Base-by-base conservation (phyloP, 2,888 invertebrate genomes). In the Lepeophtheirus nordmannii region DNA sequence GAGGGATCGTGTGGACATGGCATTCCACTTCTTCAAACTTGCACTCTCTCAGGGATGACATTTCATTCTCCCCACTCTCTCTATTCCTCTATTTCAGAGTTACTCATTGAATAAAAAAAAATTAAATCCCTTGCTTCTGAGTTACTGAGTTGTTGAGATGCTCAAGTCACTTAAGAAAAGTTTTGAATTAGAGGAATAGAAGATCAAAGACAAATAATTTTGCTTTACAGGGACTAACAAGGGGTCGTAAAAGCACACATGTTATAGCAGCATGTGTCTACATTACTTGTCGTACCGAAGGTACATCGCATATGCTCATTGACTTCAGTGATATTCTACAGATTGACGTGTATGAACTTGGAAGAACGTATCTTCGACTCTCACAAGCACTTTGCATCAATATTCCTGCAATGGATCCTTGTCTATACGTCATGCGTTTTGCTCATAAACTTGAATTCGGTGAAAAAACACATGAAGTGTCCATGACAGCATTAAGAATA, bases 181-280 rank as follows among this genome's bases (percentile, higher is more conserved):
- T 53, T 53, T 53, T 17, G 20, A n/a, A 53, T 5, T 1, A 7
- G 53, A 17, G 53, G n/a, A 53, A 53, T 17, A 53, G 20, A 20
- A 30, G 7, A 2, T 30, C 30, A 30, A 2, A 30, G 7, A 30
- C 2, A 30, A 5, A 30, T 30, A 7, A 30, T 30, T 30, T 2
- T 2, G 30, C 14, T 58, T 58, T 58, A 5, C 30, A 85, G 17
- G 86, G 89, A 72, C 77, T 92, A 59, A 98, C 97, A 0, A 83
- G 92, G 71, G 97, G 98, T 11, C 80, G 98, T 41, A 88, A 86
- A 71, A 86, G 88, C 69, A 83, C 85, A 14, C 89, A 91, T 73
- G 91, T 97, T 63, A 86, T 93, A 73, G 96, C 96, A 40, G 94
- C 97, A 37, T 98, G 97, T 76, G 86, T 98, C 2, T 98, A 98